Evolutionary conservation across 2,888 invertebrate genomes (phyloP).

Genomic region (Hoplodrina ambigua): DNA sequence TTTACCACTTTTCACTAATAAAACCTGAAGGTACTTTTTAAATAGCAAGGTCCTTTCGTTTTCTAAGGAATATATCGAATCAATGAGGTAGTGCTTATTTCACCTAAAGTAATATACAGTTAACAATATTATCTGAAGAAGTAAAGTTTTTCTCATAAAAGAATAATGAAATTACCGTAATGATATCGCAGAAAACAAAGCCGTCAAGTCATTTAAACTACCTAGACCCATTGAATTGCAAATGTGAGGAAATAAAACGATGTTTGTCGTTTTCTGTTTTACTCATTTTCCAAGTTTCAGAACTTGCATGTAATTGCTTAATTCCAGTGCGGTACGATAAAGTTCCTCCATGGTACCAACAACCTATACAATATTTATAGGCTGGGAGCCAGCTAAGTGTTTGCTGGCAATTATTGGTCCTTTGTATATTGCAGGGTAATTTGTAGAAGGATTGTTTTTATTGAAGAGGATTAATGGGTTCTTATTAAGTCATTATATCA

Average conservation of each 20-base stretch:
- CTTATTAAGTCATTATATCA: background rate
- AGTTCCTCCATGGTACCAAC: constrained; percentile 70
- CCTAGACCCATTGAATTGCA: constrained; percentile 81
- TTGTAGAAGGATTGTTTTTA: constrained; percentile 19
- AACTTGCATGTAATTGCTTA: constrained; percentile 86
- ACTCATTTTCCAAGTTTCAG: constrained; percentile 78
- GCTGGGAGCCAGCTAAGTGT: constrained; percentile 46
- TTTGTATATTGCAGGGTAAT: constrained; percentile 24
- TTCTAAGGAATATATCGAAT: background rate
- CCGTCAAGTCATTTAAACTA: constrained; percentile 69
- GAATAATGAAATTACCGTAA: constrained; percentile 33
- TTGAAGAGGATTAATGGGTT: background rate
- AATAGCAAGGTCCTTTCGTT: background rate
- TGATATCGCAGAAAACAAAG: constrained; percentile 48
- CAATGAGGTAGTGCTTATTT: background rate
- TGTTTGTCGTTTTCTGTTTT: constrained; percentile 83
- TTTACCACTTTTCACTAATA: too few relatives aligned
- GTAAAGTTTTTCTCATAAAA: constrained; percentile 6
- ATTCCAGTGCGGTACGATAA: constrained; percentile 79
- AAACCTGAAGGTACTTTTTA: background rate
- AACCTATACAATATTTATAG: constrained; percentile 66
- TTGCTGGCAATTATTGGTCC: constrained; percentile 40
- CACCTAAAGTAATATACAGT: too few relatives aligned
- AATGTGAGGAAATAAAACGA: constrained; percentile 80
- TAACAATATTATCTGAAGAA: background rate